Percentiles rank a stretch among this genome's conserved stretches.
Evolutionary conservation across 1,140 invertebrate species (phyloP).

Genomic region (Sarcophaga bullata): DNA sequence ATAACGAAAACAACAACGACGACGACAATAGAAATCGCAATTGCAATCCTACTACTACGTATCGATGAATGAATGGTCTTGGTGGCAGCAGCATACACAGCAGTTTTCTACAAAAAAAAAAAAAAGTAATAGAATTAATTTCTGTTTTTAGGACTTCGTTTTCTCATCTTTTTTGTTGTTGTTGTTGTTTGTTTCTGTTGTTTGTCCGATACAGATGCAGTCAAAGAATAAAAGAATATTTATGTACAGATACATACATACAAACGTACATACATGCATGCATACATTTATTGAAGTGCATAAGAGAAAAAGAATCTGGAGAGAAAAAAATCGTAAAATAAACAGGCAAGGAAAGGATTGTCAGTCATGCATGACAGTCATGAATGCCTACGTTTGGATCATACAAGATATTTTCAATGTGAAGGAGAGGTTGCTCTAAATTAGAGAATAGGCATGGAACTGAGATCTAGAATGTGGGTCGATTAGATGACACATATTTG

Average conservation of each 20-base stretch:
- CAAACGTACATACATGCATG: neutral
- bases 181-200: too few relatives aligned
- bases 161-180: too few relatives aligned
- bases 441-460: too few relatives aligned
- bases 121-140: conserved; percentile 26
- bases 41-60: conserved; percentile 26
- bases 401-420: too few relatives aligned
- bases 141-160: neutral
- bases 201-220: neutral
- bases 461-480: neutral
- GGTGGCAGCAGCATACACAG: conserved; percentile 4
- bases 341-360: too few relatives aligned
- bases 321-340: too few relatives aligned
- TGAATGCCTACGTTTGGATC: too few relatives aligned
- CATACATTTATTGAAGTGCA: neutral
- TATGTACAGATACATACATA: neutral
- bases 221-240: neutral
- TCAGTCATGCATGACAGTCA: too few relatives aligned
- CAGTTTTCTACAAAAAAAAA: conserved; percentile 8
- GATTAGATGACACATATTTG: neutral
- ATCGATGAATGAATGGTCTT: conserved; percentile 15
- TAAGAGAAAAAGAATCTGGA: too few relatives aligned
- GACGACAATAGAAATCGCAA: too few relatives aligned
- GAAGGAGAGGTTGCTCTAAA: too few relatives aligned
- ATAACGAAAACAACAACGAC: neutral